Percentiles rank a stretch among this genome's conserved stretches.
Evolutionary conservation across 2,113 vertebrate genomes (phyloP).

Genomic region (Gasterosteus aculeatus): DNA sequence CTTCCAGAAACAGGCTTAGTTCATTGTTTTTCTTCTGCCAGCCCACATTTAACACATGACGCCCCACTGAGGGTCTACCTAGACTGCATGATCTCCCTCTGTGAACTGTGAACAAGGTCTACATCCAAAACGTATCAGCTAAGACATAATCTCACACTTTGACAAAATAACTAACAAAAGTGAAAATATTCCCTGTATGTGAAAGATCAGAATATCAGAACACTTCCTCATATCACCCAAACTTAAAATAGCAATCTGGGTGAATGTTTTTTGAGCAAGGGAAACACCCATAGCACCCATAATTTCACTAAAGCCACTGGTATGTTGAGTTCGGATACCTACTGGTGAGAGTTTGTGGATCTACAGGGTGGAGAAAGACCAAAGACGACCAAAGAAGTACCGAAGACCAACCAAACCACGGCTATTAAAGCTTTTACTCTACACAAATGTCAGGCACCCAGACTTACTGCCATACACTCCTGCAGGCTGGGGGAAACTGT

Average conservation of each 20-base stretch:
- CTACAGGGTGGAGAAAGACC: conserved; percentile 59
- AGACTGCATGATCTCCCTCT: conserved; percentile 26
- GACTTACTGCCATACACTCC: conserved; percentile 33
- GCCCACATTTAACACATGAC: conserved; percentile 52
- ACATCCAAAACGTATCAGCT: conserved; percentile 35
- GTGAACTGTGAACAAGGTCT: conserved; percentile 39
- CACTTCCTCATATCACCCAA: not conserved
- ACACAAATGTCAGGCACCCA: conserved; percentile 47
- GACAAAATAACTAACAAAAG: conserved; percentile 28
- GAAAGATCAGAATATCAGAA: not conserved
- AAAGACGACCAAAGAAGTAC: no score
- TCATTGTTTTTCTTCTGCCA: conserved; percentile 38
- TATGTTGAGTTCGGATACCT: conserved; percentile 31
- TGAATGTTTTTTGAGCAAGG: conserved; percentile 27
- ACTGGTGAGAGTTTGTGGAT: conserved; percentile 48
- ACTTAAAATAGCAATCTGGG: conserved; percentile 5
- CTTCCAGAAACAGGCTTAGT: conserved; percentile 44
- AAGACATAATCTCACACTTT: conserved; percentile 11
- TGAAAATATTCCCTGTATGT: conserved; percentile 2
- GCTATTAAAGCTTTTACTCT: conserved; percentile 52
- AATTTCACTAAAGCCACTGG: conserved; percentile 22
- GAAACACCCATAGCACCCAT: conserved; percentile 25
- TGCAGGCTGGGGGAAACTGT: conserved; percentile 42
- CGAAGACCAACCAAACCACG: conserved; percentile 51
- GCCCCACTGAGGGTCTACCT: conserved; percentile 23